Conservation (phyloP, 2,113 vertebrate genomes). For the Labrus mixtus region DNA sequence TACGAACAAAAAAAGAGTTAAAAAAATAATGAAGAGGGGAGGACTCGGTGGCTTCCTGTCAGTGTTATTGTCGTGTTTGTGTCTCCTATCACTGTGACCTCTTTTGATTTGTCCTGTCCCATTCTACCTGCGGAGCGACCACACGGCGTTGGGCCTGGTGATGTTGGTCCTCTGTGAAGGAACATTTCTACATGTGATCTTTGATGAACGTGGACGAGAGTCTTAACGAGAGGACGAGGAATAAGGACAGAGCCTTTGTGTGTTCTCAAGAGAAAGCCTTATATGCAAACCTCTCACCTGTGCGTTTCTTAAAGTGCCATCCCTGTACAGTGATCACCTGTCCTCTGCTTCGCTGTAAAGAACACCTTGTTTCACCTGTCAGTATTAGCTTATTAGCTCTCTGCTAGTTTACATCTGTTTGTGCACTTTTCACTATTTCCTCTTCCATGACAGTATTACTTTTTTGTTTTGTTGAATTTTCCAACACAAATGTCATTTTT, state of each 20-base stretch:
- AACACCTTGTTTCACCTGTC: constrained; percentile 90
- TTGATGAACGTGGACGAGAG: constrained; percentile 84
- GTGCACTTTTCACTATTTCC: constrained; percentile 93
- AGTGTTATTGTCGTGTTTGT: constrained; percentile 86
- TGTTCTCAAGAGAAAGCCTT: constrained; percentile 91
- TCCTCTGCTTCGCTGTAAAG: constrained; percentile 94
- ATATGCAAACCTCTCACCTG: constrained; percentile 99
- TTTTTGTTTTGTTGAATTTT: constrained; percentile 86
- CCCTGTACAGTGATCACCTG: constrained; percentile 94
- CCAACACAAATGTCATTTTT: constrained; percentile 90
- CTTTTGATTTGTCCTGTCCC: constrained; percentile 80
- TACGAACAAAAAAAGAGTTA: constrained; percentile 83
- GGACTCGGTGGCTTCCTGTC: constrained; percentile 84
- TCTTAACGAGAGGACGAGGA: constrained; percentile 89
- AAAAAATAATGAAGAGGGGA: constrained; percentile 41
- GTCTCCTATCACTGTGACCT: constrained; percentile 86
- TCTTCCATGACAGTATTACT: constrained; percentile 92
- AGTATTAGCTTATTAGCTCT: constrained; percentile 94
- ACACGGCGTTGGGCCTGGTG: constrained; percentile 93
- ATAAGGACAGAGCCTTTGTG: constrained; percentile 90
- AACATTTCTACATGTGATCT: constrained; percentile 95
- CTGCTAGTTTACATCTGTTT: constrained; percentile 99
- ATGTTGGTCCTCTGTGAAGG: constrained; percentile 87
- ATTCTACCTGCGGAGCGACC: constrained; percentile 87
- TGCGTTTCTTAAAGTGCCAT: constrained; percentile 95